Conservation (phyloP, 2,888 invertebrate genomes). For the Cephus sareptanus region DNA sequence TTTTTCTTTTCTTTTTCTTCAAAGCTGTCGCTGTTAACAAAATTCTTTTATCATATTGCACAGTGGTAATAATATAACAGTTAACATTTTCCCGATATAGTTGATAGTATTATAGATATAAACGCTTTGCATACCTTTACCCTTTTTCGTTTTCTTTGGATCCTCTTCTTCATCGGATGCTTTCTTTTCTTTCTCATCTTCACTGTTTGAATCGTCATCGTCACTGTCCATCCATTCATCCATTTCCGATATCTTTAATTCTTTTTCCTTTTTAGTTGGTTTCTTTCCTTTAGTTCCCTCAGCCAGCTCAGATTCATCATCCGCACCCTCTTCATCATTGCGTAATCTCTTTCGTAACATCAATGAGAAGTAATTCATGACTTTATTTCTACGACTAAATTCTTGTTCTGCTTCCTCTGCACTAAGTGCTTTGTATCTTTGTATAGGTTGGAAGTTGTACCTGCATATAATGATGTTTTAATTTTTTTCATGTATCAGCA, state of each 20-base stretch:
- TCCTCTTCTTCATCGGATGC: slow-evolving; percentile 69
- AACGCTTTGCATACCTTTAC: slow-evolving; percentile 64
- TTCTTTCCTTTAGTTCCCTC: slow-evolving; percentile 66
- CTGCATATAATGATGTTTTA: slow-evolving; percentile 56
- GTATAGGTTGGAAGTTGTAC: slow-evolving; percentile 91
- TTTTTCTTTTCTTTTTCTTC: slow-evolving; percentile 80
- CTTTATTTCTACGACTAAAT: slow-evolving; percentile 94
- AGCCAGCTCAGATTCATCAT: slow-evolving; percentile 75
- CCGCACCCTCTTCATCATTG: slow-evolving; percentile 73
- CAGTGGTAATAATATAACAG: neutral
- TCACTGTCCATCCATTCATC: slow-evolving; percentile 89
- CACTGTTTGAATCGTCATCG: slow-evolving; percentile 82
- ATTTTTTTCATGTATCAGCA: neutral
- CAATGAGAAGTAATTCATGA: slow-evolving; percentile 94
- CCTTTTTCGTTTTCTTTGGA: slow-evolving; percentile 75
- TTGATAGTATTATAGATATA: too few species aligned
- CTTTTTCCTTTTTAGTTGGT: slow-evolving; percentile 66
- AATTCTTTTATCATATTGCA: neutral
- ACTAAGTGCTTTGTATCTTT: slow-evolving; percentile 92
- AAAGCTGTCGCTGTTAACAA: slow-evolving; percentile 44
- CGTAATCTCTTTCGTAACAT: slow-evolving; percentile 92
- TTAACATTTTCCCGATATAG: neutral
- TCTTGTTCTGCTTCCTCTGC: slow-evolving; percentile 99
- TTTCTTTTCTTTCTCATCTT: slow-evolving; percentile 76
- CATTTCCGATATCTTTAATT: slow-evolving; percentile 91